Base-by-base conservation (phyloP, 2,888 invertebrate genomes). In the Clistopyga incitator region DNA sequence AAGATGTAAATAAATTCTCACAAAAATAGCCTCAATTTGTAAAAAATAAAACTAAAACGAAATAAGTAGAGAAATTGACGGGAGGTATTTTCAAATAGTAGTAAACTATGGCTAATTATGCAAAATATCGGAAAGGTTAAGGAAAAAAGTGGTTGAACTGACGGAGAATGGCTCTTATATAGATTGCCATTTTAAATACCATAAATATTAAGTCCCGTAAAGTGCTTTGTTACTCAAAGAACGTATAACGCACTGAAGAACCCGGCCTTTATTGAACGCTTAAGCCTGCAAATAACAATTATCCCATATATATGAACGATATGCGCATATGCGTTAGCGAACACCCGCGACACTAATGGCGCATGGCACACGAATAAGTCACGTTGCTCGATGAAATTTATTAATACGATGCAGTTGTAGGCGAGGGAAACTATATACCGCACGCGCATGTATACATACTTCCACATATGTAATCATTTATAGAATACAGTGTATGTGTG, bases 351-450 rank as follows among this genome's bases (percentile, higher is more conserved):
- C 61, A 71, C 29, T 52, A 29, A 45, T 65, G 45, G 42, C 68
- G 50, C 29, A 29, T 68, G 38, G 64, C 23, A 42, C 72, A 84
- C 84, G 89, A 88, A 89, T 90, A 91, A 91, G 91, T 91, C 91
- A 90, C 91, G 91, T 90, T 90, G 90, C 88, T 84, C 88, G 88
- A 84, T 89, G 87, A 91, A 90, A 91, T 90, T 91, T 91, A 90
- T 92, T 89, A 90, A 91, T 89, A 87, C 88, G 84, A 85, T 76
- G 79, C 83, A 81, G 78, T 61, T 77, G 61, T 83, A 81, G 81
- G 78, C 64, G 64, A 54, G 59, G 29, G 38, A 81, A 68, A 38
- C 38, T 38, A 38, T 75, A 78, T 80, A 81, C 70, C 52, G 78
- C 78, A 78, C 65, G 67, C 64, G 78, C 81, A 87, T 82, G 77